These are phyloP conservation scores for Dipodomys stephensi DNA, from an alignment of 2,113 vertebrate genomes.

Conservation along the genomic window DNA sequence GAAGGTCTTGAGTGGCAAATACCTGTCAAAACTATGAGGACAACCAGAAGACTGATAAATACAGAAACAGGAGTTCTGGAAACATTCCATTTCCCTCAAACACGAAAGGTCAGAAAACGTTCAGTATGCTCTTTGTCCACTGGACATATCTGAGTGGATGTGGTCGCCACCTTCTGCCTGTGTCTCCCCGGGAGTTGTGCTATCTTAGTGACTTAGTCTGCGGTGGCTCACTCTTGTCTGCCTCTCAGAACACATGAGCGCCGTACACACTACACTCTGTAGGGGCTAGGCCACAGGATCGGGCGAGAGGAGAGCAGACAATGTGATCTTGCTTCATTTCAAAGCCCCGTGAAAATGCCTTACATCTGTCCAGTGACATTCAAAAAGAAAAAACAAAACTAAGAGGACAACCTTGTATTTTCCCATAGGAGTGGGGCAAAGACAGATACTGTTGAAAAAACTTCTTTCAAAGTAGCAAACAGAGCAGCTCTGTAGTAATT, in stretches of 20 bases:
- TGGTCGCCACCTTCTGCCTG: background rate
- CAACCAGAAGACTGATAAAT: background rate
- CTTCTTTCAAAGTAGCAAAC: too few relatives aligned
- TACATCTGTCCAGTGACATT: background rate
- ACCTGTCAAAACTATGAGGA: too few relatives aligned
- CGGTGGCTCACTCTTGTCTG: background rate
- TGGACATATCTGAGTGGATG: background rate
- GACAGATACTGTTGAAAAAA: too few relatives aligned
- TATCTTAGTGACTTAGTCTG: background rate
- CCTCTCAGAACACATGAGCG: too few relatives aligned
- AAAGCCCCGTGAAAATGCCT: conserved; percentile 50
- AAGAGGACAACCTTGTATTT: too few relatives aligned
- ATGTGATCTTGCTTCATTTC: background rate
- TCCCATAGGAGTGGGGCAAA: too few relatives aligned
- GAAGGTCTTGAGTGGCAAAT: too few relatives aligned
- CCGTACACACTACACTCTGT: too few relatives aligned
- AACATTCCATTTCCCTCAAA: conserved; percentile 58
- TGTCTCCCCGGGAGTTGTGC: background rate
- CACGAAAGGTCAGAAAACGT: background rate
- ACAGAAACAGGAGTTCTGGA: background rate
- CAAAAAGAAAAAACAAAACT: background rate
- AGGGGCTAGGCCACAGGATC: too few relatives aligned
- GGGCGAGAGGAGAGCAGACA: background rate
- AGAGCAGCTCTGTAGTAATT: too few relatives aligned
- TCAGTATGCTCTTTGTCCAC: background rate